Evolutionary conservation across 2,113 vertebrate species (phyloP).

Genomic region (Periophthalmodon schlosseri): DNA sequence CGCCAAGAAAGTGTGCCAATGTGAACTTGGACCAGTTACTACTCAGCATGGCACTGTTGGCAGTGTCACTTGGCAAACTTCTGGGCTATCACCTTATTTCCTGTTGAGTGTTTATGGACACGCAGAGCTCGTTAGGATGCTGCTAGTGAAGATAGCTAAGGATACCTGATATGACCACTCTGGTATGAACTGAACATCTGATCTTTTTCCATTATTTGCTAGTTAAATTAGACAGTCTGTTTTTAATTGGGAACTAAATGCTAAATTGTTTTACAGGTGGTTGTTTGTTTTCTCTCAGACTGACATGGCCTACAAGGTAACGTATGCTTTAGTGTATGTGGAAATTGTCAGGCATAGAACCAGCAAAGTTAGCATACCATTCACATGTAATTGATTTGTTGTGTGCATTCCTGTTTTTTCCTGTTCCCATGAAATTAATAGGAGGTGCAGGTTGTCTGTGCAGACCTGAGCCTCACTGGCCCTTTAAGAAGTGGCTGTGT

Average conservation of each 20-base stretch:
- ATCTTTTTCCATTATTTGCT: neutral
- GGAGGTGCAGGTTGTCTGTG: slow-evolving; percentile 34
- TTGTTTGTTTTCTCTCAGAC: slow-evolving; percentile 4
- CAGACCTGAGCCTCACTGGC: slow-evolving; percentile 36
- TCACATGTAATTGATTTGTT: slow-evolving; percentile 47
- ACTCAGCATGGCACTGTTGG: slow-evolving; percentile 1
- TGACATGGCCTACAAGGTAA: slow-evolving; percentile 43
- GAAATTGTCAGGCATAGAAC: slow-evolving; percentile 15
- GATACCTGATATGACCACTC: neutral
- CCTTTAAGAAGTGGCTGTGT: slow-evolving; percentile 65
- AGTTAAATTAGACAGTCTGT: neutral
- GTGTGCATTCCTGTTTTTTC: slow-evolving; percentile 10
- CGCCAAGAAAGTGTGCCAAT: neutral
- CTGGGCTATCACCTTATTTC: neutral
- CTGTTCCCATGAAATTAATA: slow-evolving; percentile 41
- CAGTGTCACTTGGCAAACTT: neutral
- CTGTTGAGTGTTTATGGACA: neutral
- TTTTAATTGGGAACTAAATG: slow-evolving; percentile 35
- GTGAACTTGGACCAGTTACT: neutral
- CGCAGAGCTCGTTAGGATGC: neutral
- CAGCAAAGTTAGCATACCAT: slow-evolving; percentile 28
- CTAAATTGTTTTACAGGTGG: neutral
- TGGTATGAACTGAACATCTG: no score
- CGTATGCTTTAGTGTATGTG: slow-evolving; percentile 40
- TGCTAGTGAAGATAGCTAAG: neutral